These are phyloP conservation scores for Mellivora capensis DNA, from an alignment of 2,113 vertebrate species.

Conservation along the genomic window DNA sequence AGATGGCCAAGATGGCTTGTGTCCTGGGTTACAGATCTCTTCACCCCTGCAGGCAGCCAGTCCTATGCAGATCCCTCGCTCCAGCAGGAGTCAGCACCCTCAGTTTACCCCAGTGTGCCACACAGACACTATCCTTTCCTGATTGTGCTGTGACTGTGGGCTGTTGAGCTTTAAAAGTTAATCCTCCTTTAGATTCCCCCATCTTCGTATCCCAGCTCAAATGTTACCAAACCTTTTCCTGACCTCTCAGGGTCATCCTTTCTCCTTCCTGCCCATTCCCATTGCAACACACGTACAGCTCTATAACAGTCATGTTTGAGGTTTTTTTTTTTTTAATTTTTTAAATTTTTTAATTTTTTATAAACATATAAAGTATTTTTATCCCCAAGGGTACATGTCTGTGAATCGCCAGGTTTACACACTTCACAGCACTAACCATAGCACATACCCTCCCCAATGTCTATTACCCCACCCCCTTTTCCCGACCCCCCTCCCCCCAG, in stretches of 20 bases:
- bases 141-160: not conserved
- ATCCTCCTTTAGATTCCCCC: not conserved
- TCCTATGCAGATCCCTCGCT: not conserved
- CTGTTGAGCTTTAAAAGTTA: not conserved
- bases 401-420: too few species aligned
- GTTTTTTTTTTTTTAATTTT: too few species aligned
- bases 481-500: too few species aligned
- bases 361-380: too few species aligned
- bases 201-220: not conserved
- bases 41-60: not conserved
- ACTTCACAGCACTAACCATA: too few species aligned
- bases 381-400: too few species aligned
- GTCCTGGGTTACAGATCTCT: not conserved
- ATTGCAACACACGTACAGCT: not conserved
- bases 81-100: not conserved
- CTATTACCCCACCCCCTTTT: too few species aligned
- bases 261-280: not conserved
- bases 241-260: not conserved
- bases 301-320: not conserved
- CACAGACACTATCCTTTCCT: not conserved
- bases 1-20: not conserved
- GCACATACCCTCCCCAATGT: too few species aligned
- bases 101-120: not conserved
- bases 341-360: too few species aligned
- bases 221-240: not conserved